Evolutionary conservation across 2,113 vertebrate species (phyloP), one percentile per base, ranked within the genome.

Genomic region (Periophthalmus modestus): DNA sequence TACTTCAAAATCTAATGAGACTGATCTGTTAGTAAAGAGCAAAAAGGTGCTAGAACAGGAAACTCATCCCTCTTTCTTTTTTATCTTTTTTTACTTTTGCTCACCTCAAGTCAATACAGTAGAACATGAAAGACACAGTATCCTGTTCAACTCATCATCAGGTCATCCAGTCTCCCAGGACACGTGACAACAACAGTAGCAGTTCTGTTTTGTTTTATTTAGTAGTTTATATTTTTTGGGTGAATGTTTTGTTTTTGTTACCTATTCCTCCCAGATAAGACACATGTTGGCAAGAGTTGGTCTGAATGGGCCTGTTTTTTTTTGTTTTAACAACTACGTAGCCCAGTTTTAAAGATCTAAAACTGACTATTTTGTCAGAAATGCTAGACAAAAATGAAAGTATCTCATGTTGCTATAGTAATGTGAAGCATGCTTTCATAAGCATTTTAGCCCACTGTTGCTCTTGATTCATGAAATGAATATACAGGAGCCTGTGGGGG

Each of bases 31-130:
- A 13, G 57, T 24, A 19, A 77, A 69, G 28, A 50, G 55, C 48
- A 87, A 67, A 78, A 87, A 85, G 85, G 87, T 85, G 82, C 68
- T 43, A 74, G 48, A 71, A 82, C 84, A 93, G 91, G 86, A 93
- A 93, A 85, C 83, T 21, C 52, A 72, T 73, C 63, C 34, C 23
- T 75, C 77, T n/a, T n/a, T n/a, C n/a, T n/a, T n/a, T n/a, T n/a
- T n/a, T n/a, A n/a, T n/a, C n/a, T n/a, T n/a, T n/a, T n/a, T n/a
- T n/a, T 73, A 82, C 71, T 81, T 85, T 87, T 91, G n/a, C 76
- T 82, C 85, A 88, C 86, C 79, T 72, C 39, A 57, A 57, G 33
- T 78, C 80, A 85, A 68, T 19, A 24, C 57, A 2, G 23, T 66
- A 73, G 33, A 78, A 89, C 85, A 85, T 90, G 80, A 93, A 92